phyloP scores from a whole-genome alignment of 1,140 invertebrate species.

The Hydropsyche tenuis region DNA sequence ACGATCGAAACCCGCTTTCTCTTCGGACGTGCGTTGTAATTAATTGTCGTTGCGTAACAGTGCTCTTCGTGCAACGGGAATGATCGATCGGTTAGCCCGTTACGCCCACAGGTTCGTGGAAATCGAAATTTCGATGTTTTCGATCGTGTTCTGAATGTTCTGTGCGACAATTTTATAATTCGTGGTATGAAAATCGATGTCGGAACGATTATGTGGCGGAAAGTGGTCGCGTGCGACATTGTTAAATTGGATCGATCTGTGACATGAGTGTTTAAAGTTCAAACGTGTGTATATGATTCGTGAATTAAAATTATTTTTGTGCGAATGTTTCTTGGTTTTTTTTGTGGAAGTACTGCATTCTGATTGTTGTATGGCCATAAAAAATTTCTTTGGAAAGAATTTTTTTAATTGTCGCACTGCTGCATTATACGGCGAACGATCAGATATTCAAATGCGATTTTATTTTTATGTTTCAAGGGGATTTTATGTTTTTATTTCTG shows the following conservation, averaged over 20 bases:
- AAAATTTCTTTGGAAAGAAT: too few relatives aligned
- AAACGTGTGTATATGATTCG: not conserved
- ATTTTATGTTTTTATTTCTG: too few relatives aligned
- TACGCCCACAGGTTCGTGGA: too few relatives aligned
- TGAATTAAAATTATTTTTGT: not conserved
- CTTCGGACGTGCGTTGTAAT: conserved; percentile 47
- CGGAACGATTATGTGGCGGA: not conserved
- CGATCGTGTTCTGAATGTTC: too few relatives aligned
- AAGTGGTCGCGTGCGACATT: too few relatives aligned
- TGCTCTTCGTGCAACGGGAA: not conserved
- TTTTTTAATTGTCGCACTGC: too few relatives aligned
- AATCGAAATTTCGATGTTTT: not conserved
- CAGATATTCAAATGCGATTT: too few relatives aligned
- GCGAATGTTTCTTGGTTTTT: too few relatives aligned
- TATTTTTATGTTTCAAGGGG: too few relatives aligned
- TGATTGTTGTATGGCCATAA: too few relatives aligned
- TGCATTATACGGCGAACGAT: too few relatives aligned
- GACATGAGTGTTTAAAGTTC: not conserved
- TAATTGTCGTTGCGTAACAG: conserved; percentile 39
- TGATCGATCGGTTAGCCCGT: not conserved
- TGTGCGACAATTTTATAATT: not conserved
- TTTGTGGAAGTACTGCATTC: too few relatives aligned
- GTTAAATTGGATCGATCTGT: not conserved
- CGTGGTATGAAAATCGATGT: not conserved
- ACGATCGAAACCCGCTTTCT: conserved; percentile 38